These are phyloP conservation scores for Callipepla squamata DNA, from an alignment of 2,113 vertebrate genomes.

Conservation along the genomic window DNA sequence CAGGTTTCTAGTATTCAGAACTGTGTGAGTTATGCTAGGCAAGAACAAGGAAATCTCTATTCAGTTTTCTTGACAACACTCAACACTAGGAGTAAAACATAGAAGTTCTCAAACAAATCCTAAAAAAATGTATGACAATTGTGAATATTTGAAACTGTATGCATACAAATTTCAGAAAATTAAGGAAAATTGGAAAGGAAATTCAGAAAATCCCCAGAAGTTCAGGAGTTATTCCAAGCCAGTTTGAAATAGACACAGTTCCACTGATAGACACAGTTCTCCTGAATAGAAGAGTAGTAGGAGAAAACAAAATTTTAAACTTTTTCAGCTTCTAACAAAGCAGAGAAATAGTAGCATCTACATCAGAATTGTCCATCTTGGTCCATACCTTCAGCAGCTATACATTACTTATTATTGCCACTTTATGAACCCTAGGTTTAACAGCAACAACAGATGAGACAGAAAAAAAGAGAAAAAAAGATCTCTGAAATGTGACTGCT, in stretches of 20 bases:
- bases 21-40: not conserved
- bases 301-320: not conserved
- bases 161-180: not conserved
- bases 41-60: not conserved
- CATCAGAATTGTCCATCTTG: not conserved
- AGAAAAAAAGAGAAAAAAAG: not conserved
- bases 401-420: not conserved
- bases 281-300: not conserved
- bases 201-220: not conserved
- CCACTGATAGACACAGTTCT: not conserved
- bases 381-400: not conserved
- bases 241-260: not conserved
- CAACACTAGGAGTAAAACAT: not conserved
- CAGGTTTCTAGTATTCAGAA: not conserved
- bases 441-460: not conserved
- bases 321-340: not conserved
- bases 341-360: not conserved
- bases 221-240: not conserved
- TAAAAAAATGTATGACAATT: not conserved
- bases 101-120: not conserved
- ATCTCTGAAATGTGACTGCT: slow-evolving; percentile 13
- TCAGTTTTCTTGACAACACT: not conserved
- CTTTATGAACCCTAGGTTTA: slow-evolving; percentile 10
- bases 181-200: not conserved
- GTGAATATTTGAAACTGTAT: not conserved